Conservation (phyloP, 1,140 invertebrate genomes). For the Drosophila pandora region DNA sequence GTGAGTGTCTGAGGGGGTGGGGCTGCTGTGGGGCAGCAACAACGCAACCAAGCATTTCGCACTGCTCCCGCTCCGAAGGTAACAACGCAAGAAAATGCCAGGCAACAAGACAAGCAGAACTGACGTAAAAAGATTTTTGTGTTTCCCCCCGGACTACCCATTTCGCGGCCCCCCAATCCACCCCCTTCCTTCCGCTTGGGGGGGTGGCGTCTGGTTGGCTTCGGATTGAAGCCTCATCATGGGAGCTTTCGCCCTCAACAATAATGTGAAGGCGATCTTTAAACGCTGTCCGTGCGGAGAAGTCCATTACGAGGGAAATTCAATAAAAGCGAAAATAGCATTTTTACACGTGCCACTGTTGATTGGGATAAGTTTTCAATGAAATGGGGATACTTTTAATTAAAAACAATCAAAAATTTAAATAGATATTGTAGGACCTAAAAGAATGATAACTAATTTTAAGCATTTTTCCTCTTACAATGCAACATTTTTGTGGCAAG, state of each 20-base stretch:
- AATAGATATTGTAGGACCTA: not conserved
- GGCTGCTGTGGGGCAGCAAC: slow-evolving; percentile 33
- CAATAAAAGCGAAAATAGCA: not conserved
- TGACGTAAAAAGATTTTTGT: slow-evolving; percentile 82
- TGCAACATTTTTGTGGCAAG: slow-evolving; percentile 33
- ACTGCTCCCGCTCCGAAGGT: slow-evolving; percentile 62
- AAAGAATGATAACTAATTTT: too few species aligned
- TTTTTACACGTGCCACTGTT: slow-evolving; percentile 27
- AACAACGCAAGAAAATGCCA: slow-evolving; percentile 83
- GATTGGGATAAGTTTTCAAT: slow-evolving; percentile 21
- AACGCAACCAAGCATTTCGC: slow-evolving; percentile 70
- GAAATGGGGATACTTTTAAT: slow-evolving; percentile 35
- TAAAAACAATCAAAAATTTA: slow-evolving; percentile 3
- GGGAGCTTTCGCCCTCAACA: slow-evolving; percentile 30
- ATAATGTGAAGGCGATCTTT: slow-evolving; percentile 41
- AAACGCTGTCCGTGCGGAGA: slow-evolving; percentile 35
- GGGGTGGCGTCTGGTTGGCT: slow-evolving; percentile 42
- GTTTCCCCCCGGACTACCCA: slow-evolving; percentile 27
- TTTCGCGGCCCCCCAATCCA: not conserved
- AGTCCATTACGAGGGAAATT: slow-evolving; percentile 30
- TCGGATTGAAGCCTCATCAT: slow-evolving; percentile 49
- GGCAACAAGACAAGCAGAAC: slow-evolving; percentile 82
- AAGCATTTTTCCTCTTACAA: slow-evolving; percentile 43
- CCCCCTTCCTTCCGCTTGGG: slow-evolving; percentile 1
- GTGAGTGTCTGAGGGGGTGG: not conserved